Conservation (phyloP, 2,113 vertebrate species). For the Leuciscus idus region DNA sequence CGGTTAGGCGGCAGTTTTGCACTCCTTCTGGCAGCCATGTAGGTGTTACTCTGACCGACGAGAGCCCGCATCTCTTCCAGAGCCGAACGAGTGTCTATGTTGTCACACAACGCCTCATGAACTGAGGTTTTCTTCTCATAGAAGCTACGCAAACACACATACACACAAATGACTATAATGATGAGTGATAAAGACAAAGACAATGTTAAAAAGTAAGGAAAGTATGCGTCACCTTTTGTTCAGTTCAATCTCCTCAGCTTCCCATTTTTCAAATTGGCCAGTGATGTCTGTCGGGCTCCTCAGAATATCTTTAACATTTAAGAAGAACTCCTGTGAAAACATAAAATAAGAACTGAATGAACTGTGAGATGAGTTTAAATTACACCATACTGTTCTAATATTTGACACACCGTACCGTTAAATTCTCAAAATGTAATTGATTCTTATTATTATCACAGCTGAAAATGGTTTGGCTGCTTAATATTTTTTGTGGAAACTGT, state of each 20-base stretch:
- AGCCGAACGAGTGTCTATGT: slow-evolving; percentile 87
- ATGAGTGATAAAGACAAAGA: neutral
- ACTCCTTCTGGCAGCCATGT: slow-evolving; percentile 86
- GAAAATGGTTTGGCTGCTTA: no score
- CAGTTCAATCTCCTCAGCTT: slow-evolving; percentile 81
- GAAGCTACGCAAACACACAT: slow-evolving; percentile 77
- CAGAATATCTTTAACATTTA: slow-evolving; percentile 93
- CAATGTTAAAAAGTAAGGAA: neutral
- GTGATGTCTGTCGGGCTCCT: slow-evolving; percentile 82
- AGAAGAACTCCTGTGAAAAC: slow-evolving; percentile 89
- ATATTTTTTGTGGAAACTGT: no score
- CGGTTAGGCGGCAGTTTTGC: slow-evolving; percentile 82
- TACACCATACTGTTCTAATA: no score
- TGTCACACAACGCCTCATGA: slow-evolving; percentile 92
- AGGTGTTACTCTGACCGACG: slow-evolving; percentile 89
- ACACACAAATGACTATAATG: slow-evolving; percentile 14
- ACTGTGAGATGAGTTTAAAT: no score
- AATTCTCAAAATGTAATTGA: no score
- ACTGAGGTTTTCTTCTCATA: slow-evolving; percentile 81
- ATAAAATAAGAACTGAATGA: neutral
- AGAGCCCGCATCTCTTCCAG: slow-evolving; percentile 91
- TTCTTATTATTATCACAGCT: no score
- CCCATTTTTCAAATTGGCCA: slow-evolving; percentile 93
- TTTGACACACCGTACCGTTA: no score
- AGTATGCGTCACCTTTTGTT: slow-evolving; percentile 76